Percentiles rank a stretch among this genome's conserved stretches.
Conservation (phyloP, 2,888 invertebrate genomes). For the Heliconius aoede region DNA sequence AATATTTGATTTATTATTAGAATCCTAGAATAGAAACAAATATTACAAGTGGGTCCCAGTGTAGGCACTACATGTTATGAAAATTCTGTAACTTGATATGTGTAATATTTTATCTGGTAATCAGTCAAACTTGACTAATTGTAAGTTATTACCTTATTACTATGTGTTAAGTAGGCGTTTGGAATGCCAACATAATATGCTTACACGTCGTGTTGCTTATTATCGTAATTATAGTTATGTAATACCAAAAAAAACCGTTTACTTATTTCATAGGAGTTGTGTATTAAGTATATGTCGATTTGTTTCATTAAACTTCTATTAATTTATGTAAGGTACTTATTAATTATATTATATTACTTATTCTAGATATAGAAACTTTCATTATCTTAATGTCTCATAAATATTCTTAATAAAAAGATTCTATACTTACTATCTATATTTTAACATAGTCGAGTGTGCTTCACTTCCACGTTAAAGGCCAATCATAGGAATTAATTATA, state of each 20-base stretch:
- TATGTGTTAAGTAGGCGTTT: background rate
- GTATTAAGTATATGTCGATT: background rate
- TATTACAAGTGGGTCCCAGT: background rate
- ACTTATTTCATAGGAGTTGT: background rate
- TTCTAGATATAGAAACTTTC: too few relatives aligned
- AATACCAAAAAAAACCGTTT: background rate
- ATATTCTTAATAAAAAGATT: too few relatives aligned
- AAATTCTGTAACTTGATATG: conserved; percentile 15
- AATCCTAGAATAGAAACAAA: too few relatives aligned
- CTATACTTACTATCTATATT: too few relatives aligned
- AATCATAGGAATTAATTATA: background rate
- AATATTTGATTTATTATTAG: too few relatives aligned
- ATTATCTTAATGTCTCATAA: too few relatives aligned
- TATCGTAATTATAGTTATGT: background rate
- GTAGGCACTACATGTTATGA: background rate
- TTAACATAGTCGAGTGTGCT: too few relatives aligned
- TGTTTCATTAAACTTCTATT: background rate
- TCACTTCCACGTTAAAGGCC: too few relatives aligned
- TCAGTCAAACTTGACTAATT: conserved; percentile 23
- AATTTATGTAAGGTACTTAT: background rate
- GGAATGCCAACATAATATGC: background rate
- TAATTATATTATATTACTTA: too few relatives aligned
- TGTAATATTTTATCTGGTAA: conserved; percentile 12
- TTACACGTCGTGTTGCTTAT: conserved; percentile 2
- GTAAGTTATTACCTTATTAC: background rate